These are phyloP conservation scores for Zaprionus kolodkinae DNA, from an alignment of 1,140 invertebrate species.

Conservation along the genomic window DNA sequence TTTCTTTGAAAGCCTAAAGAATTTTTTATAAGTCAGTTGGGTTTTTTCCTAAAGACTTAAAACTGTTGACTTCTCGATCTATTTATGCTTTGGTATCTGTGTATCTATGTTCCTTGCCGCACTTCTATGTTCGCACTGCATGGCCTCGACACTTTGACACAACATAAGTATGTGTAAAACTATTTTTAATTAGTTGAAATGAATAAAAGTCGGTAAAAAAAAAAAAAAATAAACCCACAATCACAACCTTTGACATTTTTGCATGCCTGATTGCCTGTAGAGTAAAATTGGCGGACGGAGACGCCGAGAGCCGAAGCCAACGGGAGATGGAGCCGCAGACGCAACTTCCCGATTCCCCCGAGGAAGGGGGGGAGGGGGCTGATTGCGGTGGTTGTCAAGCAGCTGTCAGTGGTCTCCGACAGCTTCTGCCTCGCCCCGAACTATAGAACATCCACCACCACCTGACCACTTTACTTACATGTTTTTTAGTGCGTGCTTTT, in stretches of 20 bases:
- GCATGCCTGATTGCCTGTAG: conserved; percentile 50
- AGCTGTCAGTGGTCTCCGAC: conserved; percentile 42
- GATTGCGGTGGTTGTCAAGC: conserved; percentile 3
- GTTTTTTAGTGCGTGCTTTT: conserved; percentile 49
- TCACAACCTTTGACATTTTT: conserved; percentile 16
- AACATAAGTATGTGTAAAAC: neutral
- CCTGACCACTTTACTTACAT: conserved; percentile 31
- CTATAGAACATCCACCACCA: conserved; percentile 18
- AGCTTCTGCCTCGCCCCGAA: conserved; percentile 5
- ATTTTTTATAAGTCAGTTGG: too few species aligned
- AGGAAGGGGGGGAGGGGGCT: neutral
- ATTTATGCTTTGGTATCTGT: neutral
- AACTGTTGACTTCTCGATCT: neutral
- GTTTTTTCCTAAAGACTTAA: neutral
- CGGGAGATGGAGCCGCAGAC: conserved; percentile 8
- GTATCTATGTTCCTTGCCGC: neutral
- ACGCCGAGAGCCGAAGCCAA: conserved; percentile 13
- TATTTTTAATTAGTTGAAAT: conserved; percentile 19
- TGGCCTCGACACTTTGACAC: neutral
- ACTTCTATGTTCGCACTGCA: conserved; percentile 1
- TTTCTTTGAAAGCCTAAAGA: too few species aligned
- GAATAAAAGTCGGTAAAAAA: conserved; percentile 2
- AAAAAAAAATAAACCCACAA: conserved; percentile 14
- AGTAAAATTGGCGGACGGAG: conserved; percentile 35
- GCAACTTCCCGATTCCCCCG: neutral